Evolutionary conservation across 35 echinoderm and acorn worm species (phyloP).

Genomic region (Anneissia japonica): DNA sequence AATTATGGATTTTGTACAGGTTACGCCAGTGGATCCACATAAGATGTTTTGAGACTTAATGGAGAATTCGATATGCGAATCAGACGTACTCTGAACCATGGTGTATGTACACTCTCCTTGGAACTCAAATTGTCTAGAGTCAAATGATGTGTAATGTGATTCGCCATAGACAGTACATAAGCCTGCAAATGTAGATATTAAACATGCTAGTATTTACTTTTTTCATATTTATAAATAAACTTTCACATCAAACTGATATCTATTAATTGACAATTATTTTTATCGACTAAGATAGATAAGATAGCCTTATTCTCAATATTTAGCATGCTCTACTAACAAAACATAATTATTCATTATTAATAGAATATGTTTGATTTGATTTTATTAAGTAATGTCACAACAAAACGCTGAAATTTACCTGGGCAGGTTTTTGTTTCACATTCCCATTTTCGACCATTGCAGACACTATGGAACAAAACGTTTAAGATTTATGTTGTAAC

Average conservation of each 20-base stretch:
- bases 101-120: conserved; percentile 10
- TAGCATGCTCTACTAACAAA: too few relatives aligned
- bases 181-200: not conserved
- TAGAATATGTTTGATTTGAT: too few relatives aligned
- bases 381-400: too few relatives aligned
- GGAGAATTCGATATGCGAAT: not conserved
- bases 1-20: not conserved
- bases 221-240: too few relatives aligned
- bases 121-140: not conserved
- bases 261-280: too few relatives aligned
- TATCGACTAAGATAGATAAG: too few relatives aligned
- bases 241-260: too few relatives aligned
- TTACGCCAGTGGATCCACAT: conserved; percentile 3
- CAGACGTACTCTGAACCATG: not conserved
- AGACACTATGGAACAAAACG: too few relatives aligned
- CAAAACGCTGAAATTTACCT: not conserved
- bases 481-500: too few relatives aligned
- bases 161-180: not conserved
- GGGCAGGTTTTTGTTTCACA: not conserved
- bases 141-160: conserved; percentile 5
- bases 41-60: not conserved
- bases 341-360: too few relatives aligned
- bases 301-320: too few relatives aligned
- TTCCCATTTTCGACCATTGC: conserved; percentile 2
- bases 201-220: not conserved